A percentile compares a stretch with the other conserved stretches of the same genome.
Conservation (phyloP, 2,797 vertebrate genomes). For the Coendou prehensilis region DNA sequence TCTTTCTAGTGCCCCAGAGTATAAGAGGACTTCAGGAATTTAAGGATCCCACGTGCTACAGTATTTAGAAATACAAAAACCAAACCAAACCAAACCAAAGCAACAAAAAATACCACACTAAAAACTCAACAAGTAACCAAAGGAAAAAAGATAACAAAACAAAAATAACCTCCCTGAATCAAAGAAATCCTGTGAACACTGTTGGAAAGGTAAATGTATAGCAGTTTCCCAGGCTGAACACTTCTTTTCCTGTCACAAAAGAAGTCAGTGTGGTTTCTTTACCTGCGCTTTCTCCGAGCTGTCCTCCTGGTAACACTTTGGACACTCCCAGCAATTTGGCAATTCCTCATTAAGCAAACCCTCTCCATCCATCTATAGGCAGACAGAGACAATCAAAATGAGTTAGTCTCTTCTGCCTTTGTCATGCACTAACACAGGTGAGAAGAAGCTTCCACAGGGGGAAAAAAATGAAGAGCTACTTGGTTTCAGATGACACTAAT, state of each 20-base stretch:
- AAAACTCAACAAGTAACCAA: conserved; percentile 37
- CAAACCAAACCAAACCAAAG: background rate
- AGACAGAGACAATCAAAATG: conserved; percentile 46
- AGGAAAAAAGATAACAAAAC: background rate
- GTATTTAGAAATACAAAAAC: conserved; percentile 45
- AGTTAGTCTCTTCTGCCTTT: background rate
- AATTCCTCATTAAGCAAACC: conserved; percentile 96
- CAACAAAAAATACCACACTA: background rate
- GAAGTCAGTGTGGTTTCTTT: conserved; percentile 45
- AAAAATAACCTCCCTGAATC: background rate
- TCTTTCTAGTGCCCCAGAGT: conserved; percentile 53
- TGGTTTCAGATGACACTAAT: background rate
- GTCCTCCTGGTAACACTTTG: conserved; percentile 95
- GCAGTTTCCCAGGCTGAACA: background rate
- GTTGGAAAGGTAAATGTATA: background rate
- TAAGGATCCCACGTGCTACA: conserved; percentile 15
- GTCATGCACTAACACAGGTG: background rate
- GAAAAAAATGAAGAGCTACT: background rate
- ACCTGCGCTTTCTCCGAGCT: conserved; percentile 94
- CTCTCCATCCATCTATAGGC: conserved; percentile 94
- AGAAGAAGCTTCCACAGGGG: background rate
- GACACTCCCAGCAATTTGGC: conserved; percentile 99
- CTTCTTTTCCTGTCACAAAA: background rate
- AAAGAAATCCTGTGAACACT: background rate
- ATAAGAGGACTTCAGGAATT: conserved; percentile 23